Conservation (phyloP, 2,797 vertebrate species). For the Ambastaia sidthimunki region DNA sequence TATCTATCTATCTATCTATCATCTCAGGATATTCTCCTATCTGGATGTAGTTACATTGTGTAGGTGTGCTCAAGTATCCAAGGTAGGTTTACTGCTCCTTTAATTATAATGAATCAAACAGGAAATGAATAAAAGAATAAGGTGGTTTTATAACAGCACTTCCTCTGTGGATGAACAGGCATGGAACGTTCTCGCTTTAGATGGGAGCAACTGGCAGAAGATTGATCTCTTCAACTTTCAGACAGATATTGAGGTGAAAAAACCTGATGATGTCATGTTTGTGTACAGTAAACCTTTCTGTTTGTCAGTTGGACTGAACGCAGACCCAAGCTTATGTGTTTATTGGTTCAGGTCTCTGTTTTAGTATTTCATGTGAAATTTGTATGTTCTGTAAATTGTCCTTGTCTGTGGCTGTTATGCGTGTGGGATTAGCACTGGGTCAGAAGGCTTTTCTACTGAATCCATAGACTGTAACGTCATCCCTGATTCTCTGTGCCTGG, state of each 20-base stretch:
- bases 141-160: slow-evolving; percentile 23
- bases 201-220: slow-evolving; percentile 98
- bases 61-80: slow-evolving; percentile 94
- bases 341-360: slow-evolving; percentile 36
- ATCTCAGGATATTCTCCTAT: slow-evolving; percentile 94
- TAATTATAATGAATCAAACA: neutral
- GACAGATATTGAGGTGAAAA: slow-evolving; percentile 92
- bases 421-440: slow-evolving; percentile 71
- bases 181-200: slow-evolving; percentile 94
- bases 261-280: slow-evolving; percentile 3
- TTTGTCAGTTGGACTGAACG: neutral
- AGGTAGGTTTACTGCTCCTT: slow-evolving; percentile 77
- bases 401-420: slow-evolving; percentile 39
- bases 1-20: too few relatives aligned
- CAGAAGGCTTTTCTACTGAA: slow-evolving; percentile 71
- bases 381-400: slow-evolving; percentile 65
- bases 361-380: slow-evolving; percentile 29
- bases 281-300: neutral
- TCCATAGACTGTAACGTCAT: slow-evolving; percentile 67
- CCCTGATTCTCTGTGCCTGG: slow-evolving; percentile 67
- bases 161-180: slow-evolving; percentile 75
- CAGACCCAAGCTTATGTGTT: too few relatives aligned
- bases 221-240: slow-evolving; percentile 98
- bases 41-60: slow-evolving; percentile 95
- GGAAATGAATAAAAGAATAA: neutral